Evolutionary conservation across 2,888 invertebrate genomes (phyloP).

Genomic region (Harpagoxenus sublaevis): DNA sequence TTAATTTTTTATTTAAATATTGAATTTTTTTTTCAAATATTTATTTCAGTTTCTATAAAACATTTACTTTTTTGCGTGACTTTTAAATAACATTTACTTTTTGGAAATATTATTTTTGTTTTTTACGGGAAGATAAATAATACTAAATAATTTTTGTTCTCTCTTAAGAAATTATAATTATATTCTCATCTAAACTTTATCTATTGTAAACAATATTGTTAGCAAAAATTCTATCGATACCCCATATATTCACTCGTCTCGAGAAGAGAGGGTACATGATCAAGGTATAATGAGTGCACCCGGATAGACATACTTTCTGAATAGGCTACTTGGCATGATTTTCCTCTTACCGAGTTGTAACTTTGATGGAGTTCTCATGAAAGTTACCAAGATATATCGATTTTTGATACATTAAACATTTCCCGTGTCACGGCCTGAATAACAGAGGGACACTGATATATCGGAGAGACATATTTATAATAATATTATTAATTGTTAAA

Average conservation of each 20-base stretch:
- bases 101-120: not conserved
- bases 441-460: not conserved
- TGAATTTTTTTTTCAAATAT: not conserved
- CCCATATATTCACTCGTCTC: not conserved
- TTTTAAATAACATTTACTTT: not conserved
- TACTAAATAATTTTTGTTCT: not conserved
- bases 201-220: not conserved
- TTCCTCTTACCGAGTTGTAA: constrained; percentile 34
- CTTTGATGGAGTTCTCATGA: constrained; percentile 32
- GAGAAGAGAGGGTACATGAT: not conserved
- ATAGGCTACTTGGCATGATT: constrained; percentile 30
- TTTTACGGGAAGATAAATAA: not conserved
- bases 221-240: not conserved
- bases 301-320: constrained; percentile 42
- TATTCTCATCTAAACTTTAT: not conserved
- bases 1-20: not conserved
- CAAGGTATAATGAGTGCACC: constrained; percentile 8
- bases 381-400: constrained; percentile 40
- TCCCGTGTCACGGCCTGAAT: not conserved
- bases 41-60: not conserved
- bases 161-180: not conserved
- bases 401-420: constrained; percentile 13
- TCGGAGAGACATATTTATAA: not conserved
- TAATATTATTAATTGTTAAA: not conserved
- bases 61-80: not conserved